These are phyloP conservation scores for Scaptomyza hsui DNA, from an alignment of 1,140 invertebrate species.

Conservation along the genomic window DNA sequence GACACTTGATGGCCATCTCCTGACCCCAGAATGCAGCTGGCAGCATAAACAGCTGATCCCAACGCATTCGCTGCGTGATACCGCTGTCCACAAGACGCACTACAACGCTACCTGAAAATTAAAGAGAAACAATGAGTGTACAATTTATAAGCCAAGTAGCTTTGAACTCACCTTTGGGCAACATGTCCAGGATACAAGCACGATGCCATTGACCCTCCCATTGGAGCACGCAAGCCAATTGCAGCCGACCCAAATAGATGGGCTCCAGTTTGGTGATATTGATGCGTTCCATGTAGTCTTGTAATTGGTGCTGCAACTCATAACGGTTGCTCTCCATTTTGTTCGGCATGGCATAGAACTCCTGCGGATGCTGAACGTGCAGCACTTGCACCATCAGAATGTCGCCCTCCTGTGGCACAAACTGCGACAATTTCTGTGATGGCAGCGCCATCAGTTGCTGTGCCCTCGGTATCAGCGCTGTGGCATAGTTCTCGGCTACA, in stretches of 20 bases:
- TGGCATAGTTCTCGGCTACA: neutral
- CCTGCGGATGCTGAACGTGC: slow-evolving; percentile 47
- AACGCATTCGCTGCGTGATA: slow-evolving; percentile 32
- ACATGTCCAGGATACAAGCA: slow-evolving; percentile 51
- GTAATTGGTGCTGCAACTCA: slow-evolving; percentile 1
- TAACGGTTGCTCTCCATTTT: neutral
- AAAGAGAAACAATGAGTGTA: too few relatives aligned
- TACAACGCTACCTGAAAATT: slow-evolving; percentile 40
- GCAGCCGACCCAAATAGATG: slow-evolving; percentile 53
- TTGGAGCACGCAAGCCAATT: slow-evolving; percentile 52
- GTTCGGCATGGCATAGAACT: slow-evolving; percentile 60
- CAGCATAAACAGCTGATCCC: slow-evolving; percentile 58
- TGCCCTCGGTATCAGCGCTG: neutral
- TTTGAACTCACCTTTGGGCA: slow-evolving; percentile 44
- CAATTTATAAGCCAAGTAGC: too few relatives aligned
- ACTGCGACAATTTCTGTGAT: slow-evolving; percentile 20
- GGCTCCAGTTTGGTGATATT: slow-evolving; percentile 26
- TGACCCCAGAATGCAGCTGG: slow-evolving; percentile 32
- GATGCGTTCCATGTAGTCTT: slow-evolving; percentile 29
- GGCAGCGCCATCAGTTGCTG: slow-evolving; percentile 8
- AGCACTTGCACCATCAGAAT: slow-evolving; percentile 54
- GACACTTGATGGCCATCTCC: slow-evolving; percentile 56
- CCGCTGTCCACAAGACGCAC: slow-evolving; percentile 71
- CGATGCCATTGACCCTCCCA: slow-evolving; percentile 59
- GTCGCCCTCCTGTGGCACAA: slow-evolving; percentile 2